Evolutionary conservation across 2,113 vertebrate genomes (phyloP), one percentile per base, ranked within the genome.

Genomic region (Heptranchias perlo): DNA sequence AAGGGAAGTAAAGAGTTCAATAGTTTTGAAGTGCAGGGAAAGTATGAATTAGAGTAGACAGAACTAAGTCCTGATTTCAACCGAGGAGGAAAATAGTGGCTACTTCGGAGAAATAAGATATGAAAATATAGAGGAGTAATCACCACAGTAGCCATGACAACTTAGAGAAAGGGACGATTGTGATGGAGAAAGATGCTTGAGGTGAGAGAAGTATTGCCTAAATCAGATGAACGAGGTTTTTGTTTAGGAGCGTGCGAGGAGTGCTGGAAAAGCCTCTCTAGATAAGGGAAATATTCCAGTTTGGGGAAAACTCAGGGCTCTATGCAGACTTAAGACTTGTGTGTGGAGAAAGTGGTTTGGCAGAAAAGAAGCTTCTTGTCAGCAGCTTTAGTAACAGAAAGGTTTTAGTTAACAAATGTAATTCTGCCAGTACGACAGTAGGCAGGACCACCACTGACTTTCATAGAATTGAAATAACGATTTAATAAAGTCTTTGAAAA

Each of bases 401-500:
- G 47, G 47, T 49, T 86, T 86, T 86, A 25, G 39, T 86, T 47
- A 86, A 25, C 44, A 49, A 8, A 31, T 58, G 49, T 54, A 89
- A 35, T 89, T 89, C 86, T 58, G 52, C 6, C 49, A 47, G 86
- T 31, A 58, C 14, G 86, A 54, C 86, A 31, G 35, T 58, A 89
- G 49, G 21, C 28, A 54, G 31, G 31, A 4, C 47, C 14, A 54
- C 6, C 31, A 89, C 35, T 35, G 86, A 89, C 13, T 58, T 54
- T 58, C 49, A 89, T 58, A 58, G 49, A 3, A 89, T 10, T 73
- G 69, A 73, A 11, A 35, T 1, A 91, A 61, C 61, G 52, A 58
- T 91, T 91, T 91, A 58, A 35, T 91, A 91, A n/a, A n/a, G 54
- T 35, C 31, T 61, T 91, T 91, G 87, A 91, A 58, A 91, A 91